Percentiles rank a stretch among this genome's conserved stretches.
Evolutionary conservation across 2,888 invertebrate genomes (phyloP).

Genomic region (Galeruca laticollis): DNA sequence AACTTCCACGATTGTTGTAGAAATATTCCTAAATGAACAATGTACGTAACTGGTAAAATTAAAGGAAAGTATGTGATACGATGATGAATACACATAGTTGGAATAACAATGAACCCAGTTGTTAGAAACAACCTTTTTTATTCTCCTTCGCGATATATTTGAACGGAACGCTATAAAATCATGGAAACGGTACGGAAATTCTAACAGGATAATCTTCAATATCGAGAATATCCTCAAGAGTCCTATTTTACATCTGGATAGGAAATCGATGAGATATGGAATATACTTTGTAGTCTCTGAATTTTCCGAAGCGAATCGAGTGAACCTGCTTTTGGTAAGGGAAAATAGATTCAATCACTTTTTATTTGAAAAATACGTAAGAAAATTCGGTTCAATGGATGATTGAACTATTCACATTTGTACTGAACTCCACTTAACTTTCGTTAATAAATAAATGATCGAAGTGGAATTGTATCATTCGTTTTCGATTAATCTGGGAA

Average conservation of each 20-base stretch:
- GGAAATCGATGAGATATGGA: conserved; percentile 39
- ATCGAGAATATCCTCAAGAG: conserved; percentile 40
- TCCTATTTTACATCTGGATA: conserved; percentile 37
- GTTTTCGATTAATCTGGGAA: too few species aligned
- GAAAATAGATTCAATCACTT: conserved; percentile 26
- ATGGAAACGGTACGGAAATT: conserved; percentile 36
- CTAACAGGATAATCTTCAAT: conserved; percentile 40
- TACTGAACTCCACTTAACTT: neutral
- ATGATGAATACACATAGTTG: too few species aligned
- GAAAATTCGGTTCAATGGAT: conserved; percentile 11
- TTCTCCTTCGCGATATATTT: conserved; percentile 24
- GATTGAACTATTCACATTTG: conserved; percentile 10
- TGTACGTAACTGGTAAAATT: too few species aligned
- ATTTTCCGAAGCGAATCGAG: conserved; percentile 29
- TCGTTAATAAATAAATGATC: neutral
- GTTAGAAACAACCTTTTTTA: conserved; percentile 12
- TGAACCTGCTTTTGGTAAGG: conserved; percentile 1
- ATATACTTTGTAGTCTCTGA: conserved; percentile 34
- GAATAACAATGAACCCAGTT: conserved; percentile 11
- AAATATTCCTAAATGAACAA: too few species aligned
- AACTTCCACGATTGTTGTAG: too few species aligned
- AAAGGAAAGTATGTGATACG: too few species aligned
- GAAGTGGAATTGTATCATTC: too few species aligned
- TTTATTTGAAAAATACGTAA: conserved; percentile 21
- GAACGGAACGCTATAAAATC: conserved; percentile 28